A percentile compares a stretch with the other conserved stretches of the same genome.
These are phyloP conservation scores for Mixornis gularis DNA, from an alignment of 2,113 vertebrate species.

Conservation along the genomic window DNA sequence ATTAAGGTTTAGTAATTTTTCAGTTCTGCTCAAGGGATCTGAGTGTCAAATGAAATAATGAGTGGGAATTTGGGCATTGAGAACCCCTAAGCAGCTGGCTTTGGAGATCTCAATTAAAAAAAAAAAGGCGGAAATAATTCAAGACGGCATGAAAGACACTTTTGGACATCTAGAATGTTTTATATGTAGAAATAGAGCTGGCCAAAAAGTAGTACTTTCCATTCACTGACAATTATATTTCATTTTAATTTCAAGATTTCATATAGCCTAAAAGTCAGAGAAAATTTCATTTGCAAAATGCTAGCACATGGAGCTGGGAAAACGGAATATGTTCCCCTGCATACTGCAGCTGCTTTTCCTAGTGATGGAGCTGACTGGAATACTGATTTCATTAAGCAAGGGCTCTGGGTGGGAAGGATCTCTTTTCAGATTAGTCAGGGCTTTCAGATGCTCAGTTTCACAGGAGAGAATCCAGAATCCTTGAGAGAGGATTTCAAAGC, in stretches of 20 bases:
- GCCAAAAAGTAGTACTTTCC: not conserved
- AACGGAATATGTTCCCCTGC: not conserved
- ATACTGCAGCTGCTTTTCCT: slow-evolving; percentile 19
- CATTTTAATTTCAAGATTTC: slow-evolving; percentile 20
- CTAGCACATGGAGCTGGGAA: not conserved
- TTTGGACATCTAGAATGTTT: not conserved
- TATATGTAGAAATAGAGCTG: not conserved
- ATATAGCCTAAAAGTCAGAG: not conserved
- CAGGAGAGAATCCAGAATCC: not conserved
- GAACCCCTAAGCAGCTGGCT: slow-evolving; percentile 19
- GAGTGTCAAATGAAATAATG: slow-evolving; percentile 40
- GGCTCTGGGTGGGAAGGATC: not conserved
- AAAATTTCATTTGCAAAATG: not conserved
- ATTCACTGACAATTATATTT: slow-evolving; percentile 5
- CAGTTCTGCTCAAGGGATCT: slow-evolving; percentile 37
- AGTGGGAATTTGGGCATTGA: slow-evolving; percentile 1
- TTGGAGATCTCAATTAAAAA: not conserved
- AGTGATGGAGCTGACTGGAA: slow-evolving; percentile 5
- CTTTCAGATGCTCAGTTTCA: not conserved
- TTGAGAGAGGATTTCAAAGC: accelerated
- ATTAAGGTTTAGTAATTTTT: slow-evolving; percentile 41
- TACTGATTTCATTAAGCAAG: not conserved
- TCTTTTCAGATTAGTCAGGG: not conserved
- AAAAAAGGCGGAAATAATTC: not conserved
- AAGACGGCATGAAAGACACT: not conserved